Evolutionary conservation across 2,113 vertebrate genomes (phyloP).

Genomic region (Laticauda laticaudata): DNA sequence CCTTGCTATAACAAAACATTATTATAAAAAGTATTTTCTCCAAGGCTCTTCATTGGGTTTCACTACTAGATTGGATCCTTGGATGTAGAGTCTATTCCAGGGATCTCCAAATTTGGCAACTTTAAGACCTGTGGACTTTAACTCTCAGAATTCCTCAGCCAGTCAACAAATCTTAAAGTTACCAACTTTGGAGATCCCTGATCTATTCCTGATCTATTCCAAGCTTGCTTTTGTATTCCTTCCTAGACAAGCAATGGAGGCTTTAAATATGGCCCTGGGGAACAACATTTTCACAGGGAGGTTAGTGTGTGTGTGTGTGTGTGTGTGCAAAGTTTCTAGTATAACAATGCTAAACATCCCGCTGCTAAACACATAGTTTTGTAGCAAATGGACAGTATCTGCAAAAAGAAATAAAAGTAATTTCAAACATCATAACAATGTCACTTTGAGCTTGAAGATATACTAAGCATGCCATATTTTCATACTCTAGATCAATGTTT

Average conservation of each 20-base stretch:
- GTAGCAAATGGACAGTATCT: background rate
- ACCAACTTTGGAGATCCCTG: background rate
- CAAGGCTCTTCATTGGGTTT: background rate
- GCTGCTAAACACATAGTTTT: background rate
- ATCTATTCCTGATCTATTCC: background rate
- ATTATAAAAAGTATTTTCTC: background rate
- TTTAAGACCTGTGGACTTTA: background rate
- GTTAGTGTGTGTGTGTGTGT: too few relatives aligned
- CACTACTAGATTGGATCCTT: background rate
- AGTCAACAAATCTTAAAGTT: background rate
- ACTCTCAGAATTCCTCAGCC: background rate
- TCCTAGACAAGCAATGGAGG: background rate
- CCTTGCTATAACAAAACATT: background rate
- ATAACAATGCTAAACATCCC: background rate
- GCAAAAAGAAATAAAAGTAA: slow-evolving; percentile 26
- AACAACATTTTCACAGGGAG: background rate
- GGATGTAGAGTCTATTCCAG: background rate
- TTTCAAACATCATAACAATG: slow-evolving; percentile 57
- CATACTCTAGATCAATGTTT: slow-evolving; percentile 23
- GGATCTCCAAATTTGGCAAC: background rate
- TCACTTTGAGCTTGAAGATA: slow-evolving; percentile 47
- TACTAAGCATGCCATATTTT: slow-evolving; percentile 57
- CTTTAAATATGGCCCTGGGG: background rate
- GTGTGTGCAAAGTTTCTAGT: background rate
- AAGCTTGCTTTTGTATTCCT: background rate